phyloP scores from a whole-genome alignment of 2,888 invertebrate species.

The Melinaea menophilus region DNA sequence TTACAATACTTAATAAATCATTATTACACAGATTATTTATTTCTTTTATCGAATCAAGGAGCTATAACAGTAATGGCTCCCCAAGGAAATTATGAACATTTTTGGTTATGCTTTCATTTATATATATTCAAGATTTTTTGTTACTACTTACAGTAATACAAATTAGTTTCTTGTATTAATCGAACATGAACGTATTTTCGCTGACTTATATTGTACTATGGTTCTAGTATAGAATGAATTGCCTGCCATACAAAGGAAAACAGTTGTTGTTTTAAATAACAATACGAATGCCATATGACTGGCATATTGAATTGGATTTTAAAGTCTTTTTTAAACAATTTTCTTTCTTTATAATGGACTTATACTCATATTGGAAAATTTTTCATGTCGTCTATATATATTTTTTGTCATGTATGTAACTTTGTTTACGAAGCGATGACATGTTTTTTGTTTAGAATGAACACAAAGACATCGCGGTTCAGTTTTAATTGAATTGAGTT shows the following conservation, averaged over 20 bases:
- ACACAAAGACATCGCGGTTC: too few species aligned
- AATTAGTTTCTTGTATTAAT: neutral
- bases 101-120: neutral
- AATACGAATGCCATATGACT: neutral
- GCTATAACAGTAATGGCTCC: too few species aligned
- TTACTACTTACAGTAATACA: neutral
- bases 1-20: too few species aligned
- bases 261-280: neutral
- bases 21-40: too few species aligned
- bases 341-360: neutral
- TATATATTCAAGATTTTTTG: neutral
- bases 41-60: too few species aligned
- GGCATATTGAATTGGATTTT: neutral
- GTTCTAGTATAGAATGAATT: neutral
- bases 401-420: too few species aligned
- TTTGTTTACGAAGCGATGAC: too few species aligned
- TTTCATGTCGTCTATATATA: too few species aligned
- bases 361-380: neutral
- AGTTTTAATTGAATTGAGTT: too few species aligned
- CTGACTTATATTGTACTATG: neutral
- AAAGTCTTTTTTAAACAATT: neutral
- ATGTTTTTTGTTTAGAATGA: too few species aligned
- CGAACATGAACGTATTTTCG: neutral
- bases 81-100: neutral
- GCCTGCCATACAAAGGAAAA: slow-evolving; percentile 1